Conservation (phyloP, 2,797 vertebrate species). For the Enteromius treurensis region DNA sequence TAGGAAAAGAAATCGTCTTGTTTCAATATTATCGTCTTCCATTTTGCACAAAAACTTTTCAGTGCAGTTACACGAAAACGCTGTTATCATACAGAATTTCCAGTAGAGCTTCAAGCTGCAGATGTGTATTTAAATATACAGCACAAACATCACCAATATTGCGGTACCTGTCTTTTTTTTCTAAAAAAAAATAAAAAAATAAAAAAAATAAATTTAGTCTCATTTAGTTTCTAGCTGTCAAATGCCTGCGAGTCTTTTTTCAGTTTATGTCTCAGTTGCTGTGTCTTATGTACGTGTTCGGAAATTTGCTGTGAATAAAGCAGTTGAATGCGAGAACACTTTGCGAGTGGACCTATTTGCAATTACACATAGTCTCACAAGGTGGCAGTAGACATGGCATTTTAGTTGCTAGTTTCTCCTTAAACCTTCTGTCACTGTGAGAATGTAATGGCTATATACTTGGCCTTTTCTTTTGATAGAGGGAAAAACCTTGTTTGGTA, state of each 20-base stretch:
- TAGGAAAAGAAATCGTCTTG: too few species aligned
- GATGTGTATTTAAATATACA: background rate
- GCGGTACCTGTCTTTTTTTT: too few species aligned
- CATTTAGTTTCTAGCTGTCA: background rate
- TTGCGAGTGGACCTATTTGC: background rate
- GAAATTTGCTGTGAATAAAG: background rate
- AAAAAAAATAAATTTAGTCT: background rate
- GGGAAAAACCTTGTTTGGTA: background rate
- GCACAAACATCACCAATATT: background rate
- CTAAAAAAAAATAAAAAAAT: background rate
- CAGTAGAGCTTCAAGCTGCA: slow-evolving; percentile 47
- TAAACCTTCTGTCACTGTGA: background rate
- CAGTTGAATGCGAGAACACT: background rate
- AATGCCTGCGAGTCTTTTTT: background rate
- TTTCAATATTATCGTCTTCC: too few species aligned
- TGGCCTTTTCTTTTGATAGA: background rate
- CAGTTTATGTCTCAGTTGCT: background rate
- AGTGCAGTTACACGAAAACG: too few species aligned
- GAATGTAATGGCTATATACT: too few species aligned
- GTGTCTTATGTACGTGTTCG: background rate
- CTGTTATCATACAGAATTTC: background rate
- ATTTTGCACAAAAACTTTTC: too few species aligned
- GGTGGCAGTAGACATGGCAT: slow-evolving; percentile 11
- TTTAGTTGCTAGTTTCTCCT: background rate
- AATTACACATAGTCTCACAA: background rate